phyloP scores from a whole-genome alignment of 2,888 invertebrate species.

The Ectropis crepuscularia region DNA sequence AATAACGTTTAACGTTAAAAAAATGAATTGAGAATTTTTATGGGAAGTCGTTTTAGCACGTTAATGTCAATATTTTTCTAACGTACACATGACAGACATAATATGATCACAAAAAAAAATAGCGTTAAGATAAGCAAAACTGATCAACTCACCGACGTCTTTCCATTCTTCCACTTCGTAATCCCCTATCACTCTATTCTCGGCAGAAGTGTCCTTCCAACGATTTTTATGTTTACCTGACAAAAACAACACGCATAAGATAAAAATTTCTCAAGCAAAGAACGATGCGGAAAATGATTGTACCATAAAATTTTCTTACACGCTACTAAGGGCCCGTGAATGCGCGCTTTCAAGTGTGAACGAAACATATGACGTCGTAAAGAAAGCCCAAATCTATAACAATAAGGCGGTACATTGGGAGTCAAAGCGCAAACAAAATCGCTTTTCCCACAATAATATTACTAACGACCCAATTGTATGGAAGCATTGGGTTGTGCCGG shows the following conservation, averaged over 20 bases:
- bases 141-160: conserved; percentile 84
- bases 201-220: conserved; percentile 82
- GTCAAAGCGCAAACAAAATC: conserved; percentile 82
- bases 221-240: conserved; percentile 85
- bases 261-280: conserved; percentile 53
- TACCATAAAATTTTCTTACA: conserved; percentile 63
- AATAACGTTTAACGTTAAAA: too few relatives aligned
- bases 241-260: conserved; percentile 51
- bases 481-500: conserved; percentile 75
- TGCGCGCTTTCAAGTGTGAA: conserved; percentile 67
- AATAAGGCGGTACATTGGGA: conserved; percentile 77
- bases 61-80: too few relatives aligned
- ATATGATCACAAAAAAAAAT: too few relatives aligned
- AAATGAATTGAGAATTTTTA: too few relatives aligned
- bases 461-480: conserved; percentile 83
- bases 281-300: conserved; percentile 61
- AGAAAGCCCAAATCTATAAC: conserved; percentile 77
- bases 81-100: too few relatives aligned
- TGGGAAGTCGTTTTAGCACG: too few relatives aligned
- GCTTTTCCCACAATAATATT: conserved; percentile 81
- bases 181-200: conserved; percentile 87
- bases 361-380: conserved; percentile 70
- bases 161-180: conserved; percentile 91
- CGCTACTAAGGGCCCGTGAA: conserved; percentile 63
- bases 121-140: conserved; percentile 10